Base-by-base conservation (phyloP, 2,113 vertebrate species). In the Eublepharis macularius region DNA sequence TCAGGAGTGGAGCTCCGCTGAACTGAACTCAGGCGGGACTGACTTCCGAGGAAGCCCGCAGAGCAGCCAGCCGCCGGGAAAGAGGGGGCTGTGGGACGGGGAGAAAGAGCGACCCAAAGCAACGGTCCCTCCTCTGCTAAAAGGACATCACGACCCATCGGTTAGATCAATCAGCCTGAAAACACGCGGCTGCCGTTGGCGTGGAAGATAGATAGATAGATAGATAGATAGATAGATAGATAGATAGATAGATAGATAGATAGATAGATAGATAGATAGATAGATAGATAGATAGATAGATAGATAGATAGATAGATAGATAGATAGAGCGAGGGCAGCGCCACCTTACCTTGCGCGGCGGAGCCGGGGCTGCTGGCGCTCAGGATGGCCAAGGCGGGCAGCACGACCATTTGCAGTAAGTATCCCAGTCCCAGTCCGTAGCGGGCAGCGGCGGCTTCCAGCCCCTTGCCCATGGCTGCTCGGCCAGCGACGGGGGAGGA, bases 321-420 rank as follows among this genome's bases (percentile, higher is more conserved):
- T 36, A 16, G 14, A 24, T 49, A 54, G 17, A n/a, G 39, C 41
- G 8, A 29, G 77, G 83, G 32, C 73, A 7, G 49, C 2, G 34
- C 12, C 3, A 3, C 66, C 97, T 98, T 98, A 98, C 98, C 98
- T 97, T 97, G 97, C 63, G 97, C 96, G 4, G 97, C 95, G 76
- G 96, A 97, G 76, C 96, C 95, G 66, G 96, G 89, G 90, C 96
- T 95, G 95, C 96, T 89, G 82, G 95, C 93, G 41, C 97, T 95
- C 91, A 98, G 96, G 83, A 98, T 86, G 63, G 97, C 96, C 94
- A 97, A 93, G 82, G 96, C 97, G 94, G 97, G 97, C 90, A 97
- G 91, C 92, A 97, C 95, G 86, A 96, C 94, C 94, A 96, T 97
- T 86, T 96, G 97, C 93, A 96, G 92, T 92, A 96, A 92, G 96